Percentiles rank a stretch among this genome's conserved stretches.
Evolutionary conservation across 92 coral and sea anemone genomes (phyloP).

Genomic region (Siderastrea radians): DNA sequence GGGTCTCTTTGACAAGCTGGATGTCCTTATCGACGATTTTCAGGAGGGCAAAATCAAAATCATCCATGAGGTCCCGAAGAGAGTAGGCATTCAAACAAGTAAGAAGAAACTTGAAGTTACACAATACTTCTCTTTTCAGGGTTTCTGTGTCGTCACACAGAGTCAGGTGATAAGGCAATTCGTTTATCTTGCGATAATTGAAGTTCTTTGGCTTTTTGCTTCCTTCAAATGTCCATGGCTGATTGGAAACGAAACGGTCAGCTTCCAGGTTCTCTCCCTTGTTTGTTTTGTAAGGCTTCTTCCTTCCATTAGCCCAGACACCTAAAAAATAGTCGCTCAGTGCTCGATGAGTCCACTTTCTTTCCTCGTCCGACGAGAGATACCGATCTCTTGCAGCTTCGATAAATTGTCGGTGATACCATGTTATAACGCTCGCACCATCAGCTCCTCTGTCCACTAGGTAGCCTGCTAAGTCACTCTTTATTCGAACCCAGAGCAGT

Average conservation of each 20-base stretch:
- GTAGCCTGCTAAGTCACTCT: slow-evolving; percentile 74
- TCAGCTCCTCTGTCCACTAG: slow-evolving; percentile 86
- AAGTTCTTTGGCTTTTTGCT: slow-evolving; percentile 45
- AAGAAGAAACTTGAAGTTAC: slow-evolving; percentile 74
- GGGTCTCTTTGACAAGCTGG: slow-evolving; percentile 81
- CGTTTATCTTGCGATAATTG: slow-evolving; percentile 80
- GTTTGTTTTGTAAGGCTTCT: slow-evolving; percentile 68
- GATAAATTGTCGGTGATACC: slow-evolving; percentile 87
- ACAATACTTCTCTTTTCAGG: slow-evolving; percentile 75
- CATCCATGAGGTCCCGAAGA: slow-evolving; percentile 78
- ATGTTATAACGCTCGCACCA: slow-evolving; percentile 80
- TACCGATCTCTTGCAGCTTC: slow-evolving; percentile 86
- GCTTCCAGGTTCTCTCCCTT: slow-evolving; percentile 57
- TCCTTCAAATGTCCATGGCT: slow-evolving; percentile 77
- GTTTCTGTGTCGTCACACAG: slow-evolving; percentile 61
- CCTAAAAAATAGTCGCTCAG: slow-evolving; percentile 76
- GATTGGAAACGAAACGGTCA: slow-evolving; percentile 83
- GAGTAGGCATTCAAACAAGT: slow-evolving; percentile 69
- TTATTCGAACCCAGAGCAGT: slow-evolving; percentile 75
- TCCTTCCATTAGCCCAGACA: slow-evolving; percentile 70
- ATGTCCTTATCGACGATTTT: slow-evolving; percentile 65
- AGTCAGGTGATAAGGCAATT: slow-evolving; percentile 75
- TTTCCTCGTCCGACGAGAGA: slow-evolving; percentile 53
- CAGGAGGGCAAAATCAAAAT: slow-evolving; percentile 78
- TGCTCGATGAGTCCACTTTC: slow-evolving; percentile 50